Conservation (phyloP, 2,113 vertebrate genomes). For the Calidris pygmaea region DNA sequence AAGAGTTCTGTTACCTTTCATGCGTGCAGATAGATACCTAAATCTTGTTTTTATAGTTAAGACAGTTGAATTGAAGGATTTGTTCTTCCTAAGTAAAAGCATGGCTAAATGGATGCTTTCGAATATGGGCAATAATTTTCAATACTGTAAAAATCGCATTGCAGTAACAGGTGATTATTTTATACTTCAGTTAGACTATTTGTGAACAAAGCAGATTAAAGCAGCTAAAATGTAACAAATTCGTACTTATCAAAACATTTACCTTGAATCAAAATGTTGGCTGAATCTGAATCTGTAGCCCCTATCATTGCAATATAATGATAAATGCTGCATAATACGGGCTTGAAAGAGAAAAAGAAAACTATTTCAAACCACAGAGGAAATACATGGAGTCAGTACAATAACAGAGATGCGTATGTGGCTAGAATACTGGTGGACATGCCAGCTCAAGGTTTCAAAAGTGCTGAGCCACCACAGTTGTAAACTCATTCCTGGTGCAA, state of each 20-base stretch:
- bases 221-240: neutral
- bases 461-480: neutral
- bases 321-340: neutral
- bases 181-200: neutral
- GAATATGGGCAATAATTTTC: neutral
- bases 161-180: neutral
- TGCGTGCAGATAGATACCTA: neutral
- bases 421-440: neutral
- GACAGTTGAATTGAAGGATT: neutral
- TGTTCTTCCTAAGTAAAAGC: neutral
- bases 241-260: neutral
- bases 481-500: neutral
- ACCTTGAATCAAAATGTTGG: neutral
- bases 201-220: neutral
- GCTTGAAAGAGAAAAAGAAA: neutral
- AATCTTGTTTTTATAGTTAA: neutral
- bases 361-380: neutral
- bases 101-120: neutral
- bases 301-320: neutral
- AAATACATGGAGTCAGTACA: neutral
- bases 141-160: neutral
- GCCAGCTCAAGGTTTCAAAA: neutral
- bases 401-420: neutral
- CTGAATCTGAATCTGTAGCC: neutral
- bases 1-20: neutral